phyloP scores from a whole-genome alignment of 2,113 vertebrate genomes.

The Raja brachyura region DNA sequence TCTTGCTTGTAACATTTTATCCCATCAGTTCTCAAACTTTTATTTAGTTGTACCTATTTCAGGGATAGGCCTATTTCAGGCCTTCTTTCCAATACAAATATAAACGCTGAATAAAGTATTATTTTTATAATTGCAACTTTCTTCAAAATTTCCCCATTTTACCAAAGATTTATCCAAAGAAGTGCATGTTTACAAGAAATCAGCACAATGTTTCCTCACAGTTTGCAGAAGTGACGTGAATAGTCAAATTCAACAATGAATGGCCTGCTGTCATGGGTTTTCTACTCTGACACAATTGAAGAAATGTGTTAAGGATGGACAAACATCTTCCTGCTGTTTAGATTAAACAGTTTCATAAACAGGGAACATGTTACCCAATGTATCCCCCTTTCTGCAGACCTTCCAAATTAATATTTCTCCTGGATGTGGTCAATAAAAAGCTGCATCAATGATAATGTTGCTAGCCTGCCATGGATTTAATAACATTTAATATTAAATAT shows the following conservation, averaged over 20 bases:
- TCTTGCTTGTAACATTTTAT: not conserved
- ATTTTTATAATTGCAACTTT: too few relatives aligned
- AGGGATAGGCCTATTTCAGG: too few relatives aligned
- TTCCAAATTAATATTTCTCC: not conserved
- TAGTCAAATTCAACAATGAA: too few relatives aligned
- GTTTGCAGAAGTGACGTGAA: not conserved
- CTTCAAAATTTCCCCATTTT: too few relatives aligned
- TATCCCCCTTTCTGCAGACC: not conserved
- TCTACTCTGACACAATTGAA: not conserved
- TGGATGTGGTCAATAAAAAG: not conserved
- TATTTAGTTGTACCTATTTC: too few relatives aligned
- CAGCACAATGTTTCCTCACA: not conserved
- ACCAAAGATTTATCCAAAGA: not conserved
- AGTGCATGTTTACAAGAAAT: not conserved
- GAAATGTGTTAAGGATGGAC: not conserved
- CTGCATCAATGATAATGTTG: conserved; percentile 15
- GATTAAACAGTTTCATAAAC: not conserved
- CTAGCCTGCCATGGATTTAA: not conserved
- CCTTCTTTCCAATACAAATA: too few relatives aligned
- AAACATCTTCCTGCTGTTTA: not conserved
- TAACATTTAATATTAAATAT: conserved; percentile 10
- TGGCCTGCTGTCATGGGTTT: not conserved
- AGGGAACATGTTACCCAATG: not conserved
- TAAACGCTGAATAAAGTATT: too few relatives aligned
- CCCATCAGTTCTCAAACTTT: too few relatives aligned